Conservation (phyloP, 2,113 vertebrate genomes). For the Aptenodytes forsteri region DNA sequence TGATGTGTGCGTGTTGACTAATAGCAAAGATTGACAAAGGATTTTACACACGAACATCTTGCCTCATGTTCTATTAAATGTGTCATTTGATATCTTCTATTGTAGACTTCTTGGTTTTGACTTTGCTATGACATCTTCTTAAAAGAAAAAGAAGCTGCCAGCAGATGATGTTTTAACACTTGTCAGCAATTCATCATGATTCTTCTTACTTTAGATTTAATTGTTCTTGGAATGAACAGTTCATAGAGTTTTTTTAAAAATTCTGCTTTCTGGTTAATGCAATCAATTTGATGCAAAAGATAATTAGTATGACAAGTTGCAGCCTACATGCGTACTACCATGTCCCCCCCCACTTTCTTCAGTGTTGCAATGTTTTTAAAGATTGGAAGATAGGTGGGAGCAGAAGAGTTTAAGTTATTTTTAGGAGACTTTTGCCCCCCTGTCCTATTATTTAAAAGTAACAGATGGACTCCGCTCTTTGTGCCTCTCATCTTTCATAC, state of each 20-base stretch:
- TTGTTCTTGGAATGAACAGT: conserved; percentile 18
- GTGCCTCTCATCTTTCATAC: background rate
- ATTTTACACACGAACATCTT: background rate
- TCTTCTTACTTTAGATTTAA: background rate
- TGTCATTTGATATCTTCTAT: conserved; percentile 36
- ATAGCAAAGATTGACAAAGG: conserved; percentile 14
- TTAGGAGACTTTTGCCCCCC: background rate
- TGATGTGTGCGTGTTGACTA: background rate
- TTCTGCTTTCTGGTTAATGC: background rate
- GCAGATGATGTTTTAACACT: conserved; percentile 22
- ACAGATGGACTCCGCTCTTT: background rate
- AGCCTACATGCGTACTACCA: background rate
- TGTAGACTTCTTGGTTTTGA: background rate
- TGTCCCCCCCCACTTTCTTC: rapidly evolving
- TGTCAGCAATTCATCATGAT: background rate
- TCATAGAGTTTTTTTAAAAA: background rate
- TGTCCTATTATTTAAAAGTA: background rate
- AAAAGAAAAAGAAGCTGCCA: conserved; percentile 11
- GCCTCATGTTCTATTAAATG: background rate
- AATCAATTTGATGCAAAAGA: background rate
- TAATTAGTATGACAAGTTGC: background rate
- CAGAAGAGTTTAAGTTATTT: conserved; percentile 24
- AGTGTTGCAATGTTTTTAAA: background rate
- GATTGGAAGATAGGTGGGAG: background rate
- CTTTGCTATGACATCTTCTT: conserved; percentile 7